Base-by-base conservation (phyloP, 1,140 invertebrate genomes). In the Drosophila varians region DNA sequence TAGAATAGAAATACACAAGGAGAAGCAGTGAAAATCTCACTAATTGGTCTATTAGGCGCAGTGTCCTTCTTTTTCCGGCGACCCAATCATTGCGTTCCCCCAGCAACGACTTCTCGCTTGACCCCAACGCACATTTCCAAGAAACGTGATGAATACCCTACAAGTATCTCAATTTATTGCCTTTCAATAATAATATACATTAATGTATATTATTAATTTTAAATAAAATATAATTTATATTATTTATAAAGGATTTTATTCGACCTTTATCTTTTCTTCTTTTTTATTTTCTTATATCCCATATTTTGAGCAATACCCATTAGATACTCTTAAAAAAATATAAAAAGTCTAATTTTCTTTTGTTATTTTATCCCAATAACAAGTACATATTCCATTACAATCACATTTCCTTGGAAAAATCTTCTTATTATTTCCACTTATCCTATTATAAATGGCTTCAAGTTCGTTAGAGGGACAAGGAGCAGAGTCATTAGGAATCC, bases 31-130 rank as follows among this genome's bases (percentile, higher is more conserved):
- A 53, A 48, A 62, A 53, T 38, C 21, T 23, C 14, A 28, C 47
- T 74, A 74, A 74, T 74, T 74, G 71, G 71, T 43, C 57, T 26
- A 65, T 74, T 56, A 18, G 23, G 40, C 16, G 58, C 14, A 43
- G 31, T 48, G 42, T 34, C n/a, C 26, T 36, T 8, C 19, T 18
- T 18, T 43, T 73, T 8, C 34, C n/a, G 9, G 21, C 45, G 7
- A 21, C 31, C 58, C 51, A 66, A 66, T 66, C 64, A 68, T 66
- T 66, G 60, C 36, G 23, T 65, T 55, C n/a, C 57, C 61, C 43
- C 53, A 57, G 19, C 48, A 54, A 73, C 69, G n/a, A 11, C 14
- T 2, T 36, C 14, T 36, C n/a, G 18, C 40, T 57, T 26, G 58
- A 43, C 38, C 14, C 14, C 43, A 12, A n/a, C 25, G 25, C 25